phyloP scores from a whole-genome alignment of 1,140 invertebrate species.

The Macrobrachium rosenbergii region DNA sequence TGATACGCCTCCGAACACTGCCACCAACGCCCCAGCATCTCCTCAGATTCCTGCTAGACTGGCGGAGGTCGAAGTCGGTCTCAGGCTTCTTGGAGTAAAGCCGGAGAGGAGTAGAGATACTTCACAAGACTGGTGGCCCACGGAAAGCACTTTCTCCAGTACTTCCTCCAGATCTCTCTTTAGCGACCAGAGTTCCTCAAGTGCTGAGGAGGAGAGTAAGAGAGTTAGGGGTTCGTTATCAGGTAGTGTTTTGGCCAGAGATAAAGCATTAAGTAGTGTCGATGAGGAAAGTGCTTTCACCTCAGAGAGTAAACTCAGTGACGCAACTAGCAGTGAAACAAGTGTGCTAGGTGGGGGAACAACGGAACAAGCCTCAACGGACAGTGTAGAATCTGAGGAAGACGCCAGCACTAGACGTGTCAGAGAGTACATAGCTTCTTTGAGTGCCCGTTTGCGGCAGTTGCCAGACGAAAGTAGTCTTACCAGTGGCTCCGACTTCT shows the following conservation, averaged over 20 bases:
- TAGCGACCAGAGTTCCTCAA: no score
- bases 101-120: neutral
- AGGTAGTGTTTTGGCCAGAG: constrained; percentile 23
- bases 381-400: constrained; percentile 21
- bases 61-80: constrained; percentile 49
- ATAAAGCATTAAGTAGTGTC: constrained; percentile 14
- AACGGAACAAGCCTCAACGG: neutral
- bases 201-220: neutral
- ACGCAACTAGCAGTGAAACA: neutral
- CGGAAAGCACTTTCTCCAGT: neutral
- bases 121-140: constrained; percentile 42
- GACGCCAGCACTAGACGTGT: constrained; percentile 61
- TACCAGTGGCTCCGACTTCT: neutral
- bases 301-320: neutral
- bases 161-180: neutral
- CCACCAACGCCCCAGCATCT: constrained; percentile 21
- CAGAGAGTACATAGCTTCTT: constrained; percentile 62
- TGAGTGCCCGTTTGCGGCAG: constrained; percentile 64
- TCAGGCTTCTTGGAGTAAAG: constrained; percentile 21
- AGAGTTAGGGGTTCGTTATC: neutral
- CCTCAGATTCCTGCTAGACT: constrained; percentile 40
- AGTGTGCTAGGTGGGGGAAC: neutral
- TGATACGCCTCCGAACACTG: constrained; percentile 56
- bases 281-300: constrained; percentile 8
- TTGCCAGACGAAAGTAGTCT: constrained; percentile 43